These are phyloP conservation scores for Adelosebastes latens DNA, from an alignment of 2,797 vertebrate genomes.

Conservation along the genomic window DNA sequence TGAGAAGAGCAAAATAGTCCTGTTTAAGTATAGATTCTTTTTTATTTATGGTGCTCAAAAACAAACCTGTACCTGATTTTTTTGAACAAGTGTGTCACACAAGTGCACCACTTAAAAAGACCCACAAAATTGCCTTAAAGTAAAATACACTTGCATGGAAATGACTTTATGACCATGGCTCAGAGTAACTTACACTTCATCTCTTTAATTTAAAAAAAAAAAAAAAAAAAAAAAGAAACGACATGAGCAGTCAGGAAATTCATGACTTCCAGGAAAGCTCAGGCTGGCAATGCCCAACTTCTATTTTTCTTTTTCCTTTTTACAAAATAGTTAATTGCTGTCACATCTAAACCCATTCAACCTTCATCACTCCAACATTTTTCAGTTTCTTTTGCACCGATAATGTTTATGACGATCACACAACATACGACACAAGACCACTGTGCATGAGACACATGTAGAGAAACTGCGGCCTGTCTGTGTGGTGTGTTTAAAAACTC, in stretches of 20 bases:
- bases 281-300: slow-evolving; percentile 65
- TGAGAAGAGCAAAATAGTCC: not conserved
- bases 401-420: slow-evolving; percentile 24
- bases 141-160: not conserved
- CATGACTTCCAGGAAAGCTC: slow-evolving; percentile 63
- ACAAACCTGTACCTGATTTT: not conserved
- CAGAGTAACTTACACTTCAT: slow-evolving; percentile 49
- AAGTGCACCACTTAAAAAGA: not conserved
- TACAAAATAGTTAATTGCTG: slow-evolving; percentile 64
- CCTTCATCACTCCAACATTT: slow-evolving; percentile 31
- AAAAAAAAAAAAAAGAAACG: slow-evolving; percentile 42
- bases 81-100: not conserved
- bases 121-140: not conserved
- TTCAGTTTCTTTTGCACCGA: slow-evolving; percentile 14
- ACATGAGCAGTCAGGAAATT: slow-evolving; percentile 77
- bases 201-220: slow-evolving; percentile 78
- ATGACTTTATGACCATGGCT: slow-evolving; percentile 48
- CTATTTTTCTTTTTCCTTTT: slow-evolving; percentile 57
- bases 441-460: slow-evolving; percentile 19
- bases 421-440: slow-evolving; percentile 20
- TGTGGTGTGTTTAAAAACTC: slow-evolving; percentile 25
- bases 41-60: not conserved
- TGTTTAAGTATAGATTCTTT: not conserved
- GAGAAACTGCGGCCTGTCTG: slow-evolving; percentile 25
- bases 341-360: slow-evolving; percentile 52